phyloP scores from a whole-genome alignment of 1,140 invertebrate species.

The Micrasema longulum region DNA sequence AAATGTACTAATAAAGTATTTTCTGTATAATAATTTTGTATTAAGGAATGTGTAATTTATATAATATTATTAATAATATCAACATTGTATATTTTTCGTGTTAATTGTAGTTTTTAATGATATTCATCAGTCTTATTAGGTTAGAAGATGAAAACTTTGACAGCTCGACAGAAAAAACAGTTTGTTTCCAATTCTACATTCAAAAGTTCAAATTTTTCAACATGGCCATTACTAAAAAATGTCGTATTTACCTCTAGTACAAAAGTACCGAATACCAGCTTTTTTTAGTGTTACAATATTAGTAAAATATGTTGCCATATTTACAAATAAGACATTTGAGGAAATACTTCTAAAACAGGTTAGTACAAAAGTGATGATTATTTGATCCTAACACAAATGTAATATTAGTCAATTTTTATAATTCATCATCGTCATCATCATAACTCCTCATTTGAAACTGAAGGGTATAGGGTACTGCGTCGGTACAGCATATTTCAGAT shows the following conservation, averaged over 20 bases:
- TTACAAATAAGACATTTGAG: conserved; percentile 16
- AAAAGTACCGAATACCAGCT: conserved; percentile 14
- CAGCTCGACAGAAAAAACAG: too few species aligned
- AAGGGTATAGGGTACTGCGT: too few species aligned
- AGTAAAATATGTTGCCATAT: conserved; percentile 26
- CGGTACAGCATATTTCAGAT: too few species aligned
- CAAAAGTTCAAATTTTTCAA: background rate
- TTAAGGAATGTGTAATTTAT: conserved; percentile 15
- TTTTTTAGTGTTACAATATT: conserved; percentile 16
- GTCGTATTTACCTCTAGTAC: conserved; percentile 17
- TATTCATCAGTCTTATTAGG: background rate
- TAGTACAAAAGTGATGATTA: too few species aligned
- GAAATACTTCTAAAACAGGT: too few species aligned
- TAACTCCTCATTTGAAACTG: too few species aligned
- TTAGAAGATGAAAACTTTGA: too few species aligned
- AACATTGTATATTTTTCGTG: conserved; percentile 37
- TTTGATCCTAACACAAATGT: too few species aligned
- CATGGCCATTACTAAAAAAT: conserved; percentile 17
- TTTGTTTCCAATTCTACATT: background rate
- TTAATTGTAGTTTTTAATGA: conserved; percentile 28
- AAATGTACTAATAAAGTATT: conserved; percentile 26
- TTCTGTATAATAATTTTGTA: conserved; percentile 33
- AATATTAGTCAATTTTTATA: too few species aligned
- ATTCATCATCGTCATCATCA: too few species aligned
- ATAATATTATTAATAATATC: conserved; percentile 12